Percentiles rank a stretch among this genome's conserved stretches.
Evolutionary conservation across 2,113 vertebrate species (phyloP).

Genomic region (Rhinolophus sinicus): DNA sequence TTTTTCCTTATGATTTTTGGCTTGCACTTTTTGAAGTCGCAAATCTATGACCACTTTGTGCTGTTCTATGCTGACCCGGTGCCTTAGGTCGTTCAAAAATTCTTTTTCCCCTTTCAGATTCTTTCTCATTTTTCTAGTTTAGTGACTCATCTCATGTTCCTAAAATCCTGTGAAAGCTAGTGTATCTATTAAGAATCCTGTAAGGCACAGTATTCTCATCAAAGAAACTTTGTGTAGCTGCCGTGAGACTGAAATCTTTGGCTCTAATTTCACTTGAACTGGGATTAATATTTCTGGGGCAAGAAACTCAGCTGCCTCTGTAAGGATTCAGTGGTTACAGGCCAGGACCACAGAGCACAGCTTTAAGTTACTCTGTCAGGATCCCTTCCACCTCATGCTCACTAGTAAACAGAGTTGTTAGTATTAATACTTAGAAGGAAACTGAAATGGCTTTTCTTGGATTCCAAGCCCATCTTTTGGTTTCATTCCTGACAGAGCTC

Average conservation of each 20-base stretch:
- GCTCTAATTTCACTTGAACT: constrained; percentile 55
- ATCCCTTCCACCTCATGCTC: neutral
- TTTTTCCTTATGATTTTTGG: neutral
- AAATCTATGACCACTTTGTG: neutral
- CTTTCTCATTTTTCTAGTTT: neutral
- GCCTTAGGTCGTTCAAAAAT: neutral
- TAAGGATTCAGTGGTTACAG: neutral
- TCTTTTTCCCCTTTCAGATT: neutral
- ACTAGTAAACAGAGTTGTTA: neutral
- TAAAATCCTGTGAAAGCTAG: neutral
- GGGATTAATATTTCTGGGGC: neutral
- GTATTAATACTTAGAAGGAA: neutral
- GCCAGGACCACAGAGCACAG: neutral
- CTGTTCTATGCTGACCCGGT: neutral
- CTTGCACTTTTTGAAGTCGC: neutral
- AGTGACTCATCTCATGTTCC: neutral
- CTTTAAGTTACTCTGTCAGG: neutral
- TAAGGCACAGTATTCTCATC: neutral
- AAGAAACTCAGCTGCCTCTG: neutral
- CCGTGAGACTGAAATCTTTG: neutral
- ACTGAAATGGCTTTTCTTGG: neutral
- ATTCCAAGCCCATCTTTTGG: neutral
- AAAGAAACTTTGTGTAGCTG: neutral
- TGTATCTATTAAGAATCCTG: neutral
- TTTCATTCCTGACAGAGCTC: neutral